Evolutionary conservation across 2,797 vertebrate species (phyloP), one percentile per base, ranked within the genome.

Genomic region (Cossypha dichroa): DNA sequence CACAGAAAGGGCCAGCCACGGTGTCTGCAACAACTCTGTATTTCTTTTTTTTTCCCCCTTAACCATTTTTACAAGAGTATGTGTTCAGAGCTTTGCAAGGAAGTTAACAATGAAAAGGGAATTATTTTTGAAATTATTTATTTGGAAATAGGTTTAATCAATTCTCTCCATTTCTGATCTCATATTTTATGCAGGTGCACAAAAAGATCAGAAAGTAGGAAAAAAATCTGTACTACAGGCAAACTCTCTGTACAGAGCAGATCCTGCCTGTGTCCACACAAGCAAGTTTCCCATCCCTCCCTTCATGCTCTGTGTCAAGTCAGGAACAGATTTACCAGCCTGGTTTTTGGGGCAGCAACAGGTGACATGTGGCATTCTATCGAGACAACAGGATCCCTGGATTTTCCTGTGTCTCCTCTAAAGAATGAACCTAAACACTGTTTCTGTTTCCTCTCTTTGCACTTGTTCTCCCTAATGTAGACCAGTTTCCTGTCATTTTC

Each of bases 401-500:
- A 29, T 79, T 58, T 77, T 73, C 18, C 46, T 56, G 9, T 9
- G 9, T 10, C 26, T 73, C 43, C 22, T 70, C 51, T 38, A 54
- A 16, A n/a, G 21, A 11, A 51, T 5, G 11, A 84, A 48, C 9
- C 6, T 19, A 36, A 93, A 64, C 21, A 19, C 9, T 33, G 4
- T 5, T 85, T 38, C 36, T 68, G 15, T 46, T 72, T 85, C 28
- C 15, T 6, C 25, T 88, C 43, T 69, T 66, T 68, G 25, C n/a
- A 46, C 15, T 72, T 86, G 40, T 18, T 88, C 33, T 88, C 54
- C 40, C 62, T 74, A 55, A 52, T 15, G 36, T 6, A 38, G 31
- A 78, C 3, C 33, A 68, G 52, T 6, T 91, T 70, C 33, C 55
- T 80, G 85, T 91, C 29, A 74, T 94, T 90, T 94, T 85, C 85